Evolutionary conservation across 2,113 vertebrate genomes (phyloP), one percentile per base, ranked within the genome.

Genomic region (Mohoua ochrocephala): DNA sequence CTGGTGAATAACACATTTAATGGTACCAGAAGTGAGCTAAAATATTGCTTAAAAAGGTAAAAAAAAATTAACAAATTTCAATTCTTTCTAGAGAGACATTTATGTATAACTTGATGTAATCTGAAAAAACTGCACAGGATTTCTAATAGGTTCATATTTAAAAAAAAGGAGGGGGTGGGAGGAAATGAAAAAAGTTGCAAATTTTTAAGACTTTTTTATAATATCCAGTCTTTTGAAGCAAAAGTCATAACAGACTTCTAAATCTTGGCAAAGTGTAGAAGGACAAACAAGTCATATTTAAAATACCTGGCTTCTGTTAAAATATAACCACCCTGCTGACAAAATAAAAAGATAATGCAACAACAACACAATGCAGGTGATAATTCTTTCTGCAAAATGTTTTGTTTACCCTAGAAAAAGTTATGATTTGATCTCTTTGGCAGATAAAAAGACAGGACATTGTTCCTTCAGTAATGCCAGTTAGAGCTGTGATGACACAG

Each of bases 81-180:
- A 33, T 52, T 45, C 21, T 50, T 56, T 76, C 52, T 50, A 76
- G 41, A 76, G 22, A 69, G 10, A 59, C 84, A 50, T 23, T 52
- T 22, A 47, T 17, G 49, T 33, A 30, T 52, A 83, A 61, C 13
- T 33, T 35, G 30, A 60, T 28, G 9, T 24, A 11, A 65, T 31
- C 39, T 75, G 49, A 59, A 84, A 84, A 78, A 69, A 49, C 30
- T 5, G 11, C 31, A 63, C 2, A 42, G 8, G 3, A 59, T 49
- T 64, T 59, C 44, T 75, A 64, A n/a, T 9, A 52, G 12, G 4
- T 37, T 79, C 19, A 30, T 14, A 61, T 31, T 6, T 65, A 57
- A 57, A 60, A 49, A 60, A 49, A 15, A 3, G 1, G 12, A n/a
- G 15, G 10, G 5, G 6, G 1, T 4, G 8, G 17, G 18, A 52